These are phyloP conservation scores for Papilio demoleus DNA, from an alignment of 2,888 invertebrate genomes.

Conservation along the genomic window DNA sequence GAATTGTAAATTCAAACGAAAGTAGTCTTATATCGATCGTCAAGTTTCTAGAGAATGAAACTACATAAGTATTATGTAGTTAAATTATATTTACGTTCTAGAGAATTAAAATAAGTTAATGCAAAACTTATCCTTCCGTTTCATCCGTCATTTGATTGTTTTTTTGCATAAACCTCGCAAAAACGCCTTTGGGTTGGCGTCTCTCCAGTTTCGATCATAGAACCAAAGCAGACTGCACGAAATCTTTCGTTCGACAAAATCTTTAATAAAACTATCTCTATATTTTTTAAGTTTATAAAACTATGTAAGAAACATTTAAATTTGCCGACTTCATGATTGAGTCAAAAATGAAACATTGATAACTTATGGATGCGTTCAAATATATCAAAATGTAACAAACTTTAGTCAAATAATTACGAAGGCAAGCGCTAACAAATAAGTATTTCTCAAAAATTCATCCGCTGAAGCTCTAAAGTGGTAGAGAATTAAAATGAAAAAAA, in stretches of 20 bases:
- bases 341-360: no score
- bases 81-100: no score
- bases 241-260: slow-evolving; percentile 27
- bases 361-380: no score
- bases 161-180: slow-evolving; percentile 65
- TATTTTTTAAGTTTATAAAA: not conserved
- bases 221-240: slow-evolving; percentile 49
- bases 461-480: no score
- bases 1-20: slow-evolving; percentile 42
- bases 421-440: no score
- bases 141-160: slow-evolving; percentile 67
- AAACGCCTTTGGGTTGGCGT: slow-evolving; percentile 67
- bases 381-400: no score
- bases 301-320: no score
- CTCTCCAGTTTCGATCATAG: slow-evolving; percentile 56
- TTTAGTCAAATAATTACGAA: no score
- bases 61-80: no score
- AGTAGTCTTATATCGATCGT: slow-evolving; percentile 41
- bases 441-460: no score
- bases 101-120: slow-evolving; percentile 61
- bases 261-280: slow-evolving; percentile 25
- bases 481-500: no score
- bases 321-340: no score
- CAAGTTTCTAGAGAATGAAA: slow-evolving; percentile 9
- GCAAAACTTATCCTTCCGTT: slow-evolving; percentile 61